These are phyloP conservation scores for Tragelaphus imberbis DNA, from an alignment of 2,113 vertebrate genomes.

Conservation along the genomic window DNA sequence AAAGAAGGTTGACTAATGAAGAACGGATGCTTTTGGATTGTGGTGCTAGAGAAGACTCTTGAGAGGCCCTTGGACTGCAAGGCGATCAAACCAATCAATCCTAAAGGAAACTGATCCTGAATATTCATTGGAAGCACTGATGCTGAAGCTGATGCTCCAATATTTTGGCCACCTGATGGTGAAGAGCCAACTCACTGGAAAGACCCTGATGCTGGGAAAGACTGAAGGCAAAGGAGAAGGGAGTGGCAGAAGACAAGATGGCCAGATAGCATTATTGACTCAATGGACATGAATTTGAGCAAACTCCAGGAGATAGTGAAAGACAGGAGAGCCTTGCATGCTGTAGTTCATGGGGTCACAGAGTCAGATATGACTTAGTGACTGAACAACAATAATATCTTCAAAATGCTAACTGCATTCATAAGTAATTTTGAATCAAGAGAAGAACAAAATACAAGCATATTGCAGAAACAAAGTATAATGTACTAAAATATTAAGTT, in stretches of 20 bases:
- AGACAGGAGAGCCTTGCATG: neutral
- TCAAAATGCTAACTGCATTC: neutral
- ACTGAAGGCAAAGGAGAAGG: neutral
- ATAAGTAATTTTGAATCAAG: neutral
- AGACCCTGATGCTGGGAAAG: neutral
- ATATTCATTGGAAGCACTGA: neutral
- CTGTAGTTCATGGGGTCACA: neutral
- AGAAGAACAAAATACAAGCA: conserved; percentile 8
- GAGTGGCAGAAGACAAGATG: neutral
- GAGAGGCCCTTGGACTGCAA: neutral
- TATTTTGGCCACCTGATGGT: neutral
- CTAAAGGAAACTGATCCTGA: neutral
- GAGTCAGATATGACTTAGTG: neutral
- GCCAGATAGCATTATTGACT: neutral
- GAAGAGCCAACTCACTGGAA: neutral
- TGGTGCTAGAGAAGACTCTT: neutral
- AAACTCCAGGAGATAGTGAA: neutral
- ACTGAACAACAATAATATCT: neutral
- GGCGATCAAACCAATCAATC: neutral
- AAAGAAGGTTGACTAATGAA: neutral
- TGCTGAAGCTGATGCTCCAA: neutral
- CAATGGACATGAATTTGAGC: neutral
- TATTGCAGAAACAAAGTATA: neutral
- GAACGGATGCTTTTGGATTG: neutral
- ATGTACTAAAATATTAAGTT: neutral